A percentile compares a stretch with the other conserved stretches of the same genome.
These are phyloP conservation scores for Pristionchus arcanus DNA, from an alignment of 2,888 invertebrate species.

Conservation along the genomic window DNA sequence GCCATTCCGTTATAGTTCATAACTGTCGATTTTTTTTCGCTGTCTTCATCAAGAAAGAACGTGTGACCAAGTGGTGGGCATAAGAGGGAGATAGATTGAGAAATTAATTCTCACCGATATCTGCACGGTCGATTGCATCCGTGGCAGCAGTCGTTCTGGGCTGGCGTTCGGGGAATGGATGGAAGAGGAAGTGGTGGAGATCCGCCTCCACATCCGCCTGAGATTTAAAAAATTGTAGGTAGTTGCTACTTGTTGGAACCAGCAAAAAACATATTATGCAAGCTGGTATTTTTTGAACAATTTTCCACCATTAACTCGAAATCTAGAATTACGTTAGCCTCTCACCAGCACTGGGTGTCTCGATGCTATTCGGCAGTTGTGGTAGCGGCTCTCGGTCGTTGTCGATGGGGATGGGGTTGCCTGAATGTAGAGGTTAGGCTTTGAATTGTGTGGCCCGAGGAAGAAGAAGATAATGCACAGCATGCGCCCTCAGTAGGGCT, in stretches of 20 bases:
- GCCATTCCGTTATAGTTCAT: too few species aligned
- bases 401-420: background rate
- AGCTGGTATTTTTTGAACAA: background rate
- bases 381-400: conserved; percentile 16
- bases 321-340: background rate
- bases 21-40: too few species aligned
- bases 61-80: too few species aligned
- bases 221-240: background rate
- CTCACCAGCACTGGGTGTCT: conserved; percentile 5
- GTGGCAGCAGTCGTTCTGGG: conserved; percentile 77
- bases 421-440: background rate
- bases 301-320: background rate
- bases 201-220: conserved; percentile 45
- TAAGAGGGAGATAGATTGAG: too few species aligned
- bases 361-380: conserved; percentile 23
- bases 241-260: too few species aligned
- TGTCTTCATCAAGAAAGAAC: too few species aligned
- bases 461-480: too few species aligned
- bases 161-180: conserved; percentile 34
- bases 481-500: too few species aligned
- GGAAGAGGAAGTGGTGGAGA: background rate
- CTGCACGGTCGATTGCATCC: conserved; percentile 73
- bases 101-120: conserved; percentile 56
- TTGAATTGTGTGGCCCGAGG: too few species aligned
- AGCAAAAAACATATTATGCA: too few species aligned